A percentile compares a stretch with the other conserved stretches of the same genome.
Conservation (phyloP, 2,888 invertebrate genomes). For the Tuberolachnus salignus region DNA sequence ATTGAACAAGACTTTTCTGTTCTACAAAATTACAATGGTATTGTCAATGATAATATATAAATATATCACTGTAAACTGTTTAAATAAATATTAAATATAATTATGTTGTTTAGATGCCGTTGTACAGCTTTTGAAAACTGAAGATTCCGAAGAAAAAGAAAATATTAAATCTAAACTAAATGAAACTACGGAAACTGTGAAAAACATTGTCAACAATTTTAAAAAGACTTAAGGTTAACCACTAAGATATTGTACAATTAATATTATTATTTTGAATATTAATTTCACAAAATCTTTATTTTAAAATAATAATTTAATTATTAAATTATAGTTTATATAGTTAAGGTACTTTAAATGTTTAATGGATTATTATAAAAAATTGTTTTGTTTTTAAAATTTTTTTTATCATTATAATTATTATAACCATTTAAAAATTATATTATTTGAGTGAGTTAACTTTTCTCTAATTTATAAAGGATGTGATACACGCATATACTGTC, state of each 20-base stretch:
- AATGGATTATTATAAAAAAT: no score
- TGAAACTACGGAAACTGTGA: conserved; percentile 65
- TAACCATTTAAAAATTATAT: no score
- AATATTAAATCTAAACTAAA: conserved; percentile 65
- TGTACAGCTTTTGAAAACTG: conserved; percentile 67
- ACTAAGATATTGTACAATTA: not conserved
- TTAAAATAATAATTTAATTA: no score
- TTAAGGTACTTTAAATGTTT: no score
- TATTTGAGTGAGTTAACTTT: no score
- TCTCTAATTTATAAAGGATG: no score
- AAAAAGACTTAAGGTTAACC: conserved; percentile 32
- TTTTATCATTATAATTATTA: no score
- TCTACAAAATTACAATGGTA: conserved; percentile 81
- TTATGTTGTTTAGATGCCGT: conserved; percentile 69
- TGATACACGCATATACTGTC: no score
- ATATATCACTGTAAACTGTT: not conserved
- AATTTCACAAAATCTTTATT: not conserved
- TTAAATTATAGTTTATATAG: no score
- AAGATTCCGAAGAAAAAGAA: conserved; percentile 65
- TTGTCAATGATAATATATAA: conserved; percentile 59
- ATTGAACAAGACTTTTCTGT: conserved; percentile 70
- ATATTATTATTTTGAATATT: not conserved
- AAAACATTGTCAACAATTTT: conserved; percentile 60
- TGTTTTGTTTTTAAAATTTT: no score
- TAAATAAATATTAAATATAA: conserved; percentile 2